Evolutionary conservation across 2,113 vertebrate genomes (phyloP), one percentile per base, ranked within the genome.

Genomic region (Eurystomus gularis): DNA sequence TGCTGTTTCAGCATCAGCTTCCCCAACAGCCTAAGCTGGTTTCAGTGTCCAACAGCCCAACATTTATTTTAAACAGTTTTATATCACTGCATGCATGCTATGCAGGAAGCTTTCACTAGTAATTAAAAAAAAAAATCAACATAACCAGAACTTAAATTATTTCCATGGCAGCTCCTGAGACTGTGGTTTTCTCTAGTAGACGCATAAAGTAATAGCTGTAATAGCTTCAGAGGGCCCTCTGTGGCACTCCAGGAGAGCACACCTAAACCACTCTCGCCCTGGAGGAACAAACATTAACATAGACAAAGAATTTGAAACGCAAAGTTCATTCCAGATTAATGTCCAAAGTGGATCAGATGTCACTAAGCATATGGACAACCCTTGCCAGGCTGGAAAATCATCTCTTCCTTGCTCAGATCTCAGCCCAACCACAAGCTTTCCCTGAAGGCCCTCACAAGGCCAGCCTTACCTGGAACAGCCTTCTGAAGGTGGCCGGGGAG

Each of bases 401-500:
- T 21, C 35, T 68, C 4, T 29, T 72, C 21, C 17, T 72, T 65
- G 21, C 61, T 40, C 49, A 85, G 18, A 33, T 62, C 39, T 51
- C 46, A 91, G 84, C 11, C 10, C 51, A 77, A n/a, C 4, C 31
- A 60, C 25, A 69, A 0, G 7, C 64, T 57, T 76, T 55, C 11
- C 40, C 31, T 37, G 31, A 13, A 71, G n/a, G 61, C 35, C 15
- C 5, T 68, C 40, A 39, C 26, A 84, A 66, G 81, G 3, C 18
- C n/a, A 76, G 9, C 3, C 49, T 61, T 61, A 87, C 8, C 17
- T 0, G 0, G 11, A 60, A 70, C 2, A 6, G 8, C 18, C 42
- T 84, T 73, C 37, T 68, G 37, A 83, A 62, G 33, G 18, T 13
- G 14, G 10, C 5, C 31, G n/a, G 2, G 24, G 8, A 64, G 10